Evolutionary conservation across 2,797 vertebrate genomes (phyloP).

Genomic region (Rhinogobio ventralis): DNA sequence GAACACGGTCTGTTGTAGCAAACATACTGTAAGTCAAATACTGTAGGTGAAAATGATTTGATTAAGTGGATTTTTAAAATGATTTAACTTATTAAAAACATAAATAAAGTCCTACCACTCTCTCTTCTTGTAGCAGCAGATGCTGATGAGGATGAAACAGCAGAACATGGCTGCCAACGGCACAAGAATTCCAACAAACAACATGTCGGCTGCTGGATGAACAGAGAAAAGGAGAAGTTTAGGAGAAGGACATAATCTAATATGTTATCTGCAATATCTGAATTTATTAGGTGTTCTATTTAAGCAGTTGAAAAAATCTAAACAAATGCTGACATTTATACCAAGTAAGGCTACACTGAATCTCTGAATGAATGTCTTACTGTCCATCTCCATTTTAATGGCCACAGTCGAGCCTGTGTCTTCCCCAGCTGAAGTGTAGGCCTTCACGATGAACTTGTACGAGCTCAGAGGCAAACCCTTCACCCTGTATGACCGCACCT

Average conservation of each 20-base stretch:
- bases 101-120: constrained; percentile 82
- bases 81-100: background rate
- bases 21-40: background rate
- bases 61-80: background rate
- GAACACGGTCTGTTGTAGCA: background rate
- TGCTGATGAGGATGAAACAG: constrained; percentile 80
- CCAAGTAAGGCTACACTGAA: background rate
- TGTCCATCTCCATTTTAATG: constrained; percentile 68
- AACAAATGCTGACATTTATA: background rate
- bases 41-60: background rate
- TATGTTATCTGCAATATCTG: background rate
- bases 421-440: constrained; percentile 79
- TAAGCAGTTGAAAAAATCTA: background rate
- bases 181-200: constrained; percentile 89
- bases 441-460: constrained; percentile 79
- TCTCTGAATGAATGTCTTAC: constrained; percentile 63
- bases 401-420: constrained; percentile 67
- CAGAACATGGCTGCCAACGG: constrained; percentile 82
- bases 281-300: background rate
- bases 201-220: constrained; percentile 76
- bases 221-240: constrained; percentile 14
- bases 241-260: background rate
- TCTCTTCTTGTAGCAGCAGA: constrained; percentile 91
- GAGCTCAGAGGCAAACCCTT: constrained; percentile 62
- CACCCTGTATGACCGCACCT: constrained; percentile 65